Evolutionary conservation across 1,140 invertebrate genomes (phyloP), one percentile per base, ranked within the genome.

Genomic region (Ylistrum balloti): DNA sequence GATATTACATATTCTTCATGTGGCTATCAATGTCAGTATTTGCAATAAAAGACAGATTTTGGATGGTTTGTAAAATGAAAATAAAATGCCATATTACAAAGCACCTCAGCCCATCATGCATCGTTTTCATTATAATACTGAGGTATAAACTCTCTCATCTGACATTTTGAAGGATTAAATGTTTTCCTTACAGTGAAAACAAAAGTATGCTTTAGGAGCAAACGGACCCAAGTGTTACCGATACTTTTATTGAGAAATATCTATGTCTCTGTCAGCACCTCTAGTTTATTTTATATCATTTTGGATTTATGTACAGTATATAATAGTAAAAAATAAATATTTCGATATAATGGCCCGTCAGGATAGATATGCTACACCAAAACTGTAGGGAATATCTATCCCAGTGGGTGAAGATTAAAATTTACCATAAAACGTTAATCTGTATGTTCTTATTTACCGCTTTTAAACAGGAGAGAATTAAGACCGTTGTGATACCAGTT

Each of bases 1-100:
- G 56, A 74, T 74, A 74, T 74, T 74, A 74, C n/a, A 74, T 74
- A 74, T 74, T 74, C 56, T 74, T 74, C 56, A 28, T 74, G 22
- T 74, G 56, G 56, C 56, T 28, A 74, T 74, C 56, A 74, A 74
- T 74, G 56, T 74, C 56, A 74, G 22, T 74, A 74, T 28, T 74
- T 74, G 56, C 56, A 74, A 74, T 74, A 74, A 74, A 48, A 28
- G 56, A 74, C 56, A 74, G 56, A 74, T 74, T 74, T 74, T 74
- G 56, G 56, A 74, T 74, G n/a, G 56, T 74, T 74, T 74, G n/a
- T 74, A 74, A 74, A 74, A 74, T 74, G 56, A 74, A 74, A 74
- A 74, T 74, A 74, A 74, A 74, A 74, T 74, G 56, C 56, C 56
- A 74, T 74, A 74, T 28, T 74, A 74, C 56, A 74, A 74, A 74